Evolutionary conservation across 2,888 invertebrate species (phyloP).

Genomic region (Ptychoptera contaminata): DNA sequence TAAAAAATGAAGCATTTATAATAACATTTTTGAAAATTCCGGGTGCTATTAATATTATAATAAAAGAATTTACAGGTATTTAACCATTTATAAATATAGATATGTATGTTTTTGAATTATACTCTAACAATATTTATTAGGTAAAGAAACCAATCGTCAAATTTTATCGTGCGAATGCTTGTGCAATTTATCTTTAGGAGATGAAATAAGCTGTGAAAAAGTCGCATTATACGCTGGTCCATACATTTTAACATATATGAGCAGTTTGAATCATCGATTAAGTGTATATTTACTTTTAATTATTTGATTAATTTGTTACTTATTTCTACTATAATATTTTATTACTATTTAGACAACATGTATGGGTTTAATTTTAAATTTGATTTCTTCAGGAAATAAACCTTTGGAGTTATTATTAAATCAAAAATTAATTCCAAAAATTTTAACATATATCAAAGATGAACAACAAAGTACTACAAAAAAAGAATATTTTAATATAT

Average conservation of each 20-base stretch:
- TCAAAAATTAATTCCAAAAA: slow-evolving; percentile 23
- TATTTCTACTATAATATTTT: background rate
- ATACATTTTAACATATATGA: slow-evolving; percentile 23
- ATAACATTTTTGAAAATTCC: slow-evolving; percentile 20
- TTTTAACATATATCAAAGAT: slow-evolving; percentile 15
- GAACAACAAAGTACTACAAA: no score
- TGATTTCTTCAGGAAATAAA: slow-evolving; percentile 19
- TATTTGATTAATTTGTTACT: background rate
- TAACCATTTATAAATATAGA: background rate
- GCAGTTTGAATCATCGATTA: slow-evolving; percentile 17
- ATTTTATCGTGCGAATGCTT: slow-evolving; percentile 23
- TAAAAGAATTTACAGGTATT: slow-evolving; percentile 26
- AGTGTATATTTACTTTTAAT: slow-evolving; percentile 10
- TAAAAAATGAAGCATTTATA: slow-evolving; percentile 23
- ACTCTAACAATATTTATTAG: slow-evolving; percentile 11
- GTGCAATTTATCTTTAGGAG: slow-evolving; percentile 27
- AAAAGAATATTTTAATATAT: no score
- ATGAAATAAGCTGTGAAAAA: slow-evolving; percentile 22
- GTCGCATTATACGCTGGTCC: slow-evolving; percentile 21
- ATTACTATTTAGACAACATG: slow-evolving; percentile 14
- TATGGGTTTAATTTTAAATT: slow-evolving; percentile 25
- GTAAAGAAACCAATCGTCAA: slow-evolving; percentile 19
- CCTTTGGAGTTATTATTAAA: slow-evolving; percentile 17
- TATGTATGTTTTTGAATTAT: background rate
- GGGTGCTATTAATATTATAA: slow-evolving; percentile 23